Evolutionary conservation across 2,113 vertebrate genomes (phyloP), one percentile per base, ranked within the genome.

Genomic region (Crotalus viridis): DNA sequence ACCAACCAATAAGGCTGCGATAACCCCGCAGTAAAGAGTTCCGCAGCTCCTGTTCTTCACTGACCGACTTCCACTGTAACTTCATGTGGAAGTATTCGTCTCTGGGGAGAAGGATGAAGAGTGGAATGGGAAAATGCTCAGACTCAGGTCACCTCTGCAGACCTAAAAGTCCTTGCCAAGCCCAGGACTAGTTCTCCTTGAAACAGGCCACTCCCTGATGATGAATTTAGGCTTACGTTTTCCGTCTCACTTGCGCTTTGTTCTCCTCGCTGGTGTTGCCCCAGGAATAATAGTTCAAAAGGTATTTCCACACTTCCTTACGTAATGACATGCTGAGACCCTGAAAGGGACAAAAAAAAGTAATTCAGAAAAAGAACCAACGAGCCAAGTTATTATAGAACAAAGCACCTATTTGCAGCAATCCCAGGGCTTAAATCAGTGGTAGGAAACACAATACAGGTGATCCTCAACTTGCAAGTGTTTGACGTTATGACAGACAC

Each of bases 61-160:
- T 99, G 93, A 99, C 98, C 0, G 98, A 99, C 89, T 98, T 99
- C 99, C 99, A 99, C 96, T 99, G 99, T 92, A 99, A 98, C 97
- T 99, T 99, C 99, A 99, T 99, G 15, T 98, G 97, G 96, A 99
- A 99, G 94, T 99, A 99, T 95, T 99, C 98, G 0, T 99, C 98
- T 87, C 99, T 99, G 93, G 0, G 43, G 28, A 64, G 87, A 22
- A 85, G 51, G 61, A 28, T 2, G 43, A 0, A 51, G 3, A 13
- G 21, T 2, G 15, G 12, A 6, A 55, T 33, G 24, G 39, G 12
- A 81, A 9, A 15, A 12, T 10, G 8, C 15, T 17, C 0, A 12
- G 46, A 13, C 3, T 17, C 55, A 3, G 10, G 7, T 39, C 1
- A 3, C 33, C 86, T 21, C 59, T 9, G 3, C 74, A 28, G 57